Evolutionary conservation across 1,140 invertebrate genomes (phyloP).

Genomic region (Amphibalanus amphitrite): DNA sequence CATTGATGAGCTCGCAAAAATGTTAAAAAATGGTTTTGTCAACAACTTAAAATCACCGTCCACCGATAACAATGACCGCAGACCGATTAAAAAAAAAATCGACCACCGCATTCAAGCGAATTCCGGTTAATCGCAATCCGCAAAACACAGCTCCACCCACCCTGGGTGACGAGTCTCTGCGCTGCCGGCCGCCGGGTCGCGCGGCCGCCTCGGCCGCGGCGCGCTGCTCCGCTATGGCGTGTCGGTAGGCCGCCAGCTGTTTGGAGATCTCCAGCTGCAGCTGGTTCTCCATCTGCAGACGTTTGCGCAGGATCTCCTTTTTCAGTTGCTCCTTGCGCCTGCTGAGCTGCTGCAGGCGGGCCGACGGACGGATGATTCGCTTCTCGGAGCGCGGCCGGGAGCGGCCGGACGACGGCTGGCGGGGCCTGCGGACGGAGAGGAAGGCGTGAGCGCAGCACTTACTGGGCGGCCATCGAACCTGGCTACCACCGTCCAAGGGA

Average conservation of each 20-base stretch:
- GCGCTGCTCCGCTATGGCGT: not conserved
- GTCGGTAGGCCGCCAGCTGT: not conserved
- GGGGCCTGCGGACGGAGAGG: not conserved
- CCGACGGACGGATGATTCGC: slow-evolving; percentile 20
- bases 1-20: too few species aligned
- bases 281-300: slow-evolving; percentile 75
- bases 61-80: too few species aligned
- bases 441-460: not conserved
- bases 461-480: too few species aligned
- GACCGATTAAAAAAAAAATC: too few species aligned
- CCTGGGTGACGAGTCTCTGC: not conserved
- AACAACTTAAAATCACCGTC: too few species aligned
- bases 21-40: too few species aligned
- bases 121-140: too few species aligned
- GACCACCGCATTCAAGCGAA: too few species aligned
- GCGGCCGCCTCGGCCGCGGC: not conserved
- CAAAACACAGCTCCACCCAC: too few species aligned
- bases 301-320: slow-evolving; percentile 81
- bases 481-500: too few species aligned
- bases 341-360: slow-evolving; percentile 35
- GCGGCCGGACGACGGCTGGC: slow-evolving; percentile 22
- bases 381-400: slow-evolving; percentile 36
- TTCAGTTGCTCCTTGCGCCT: slow-evolving; percentile 81
- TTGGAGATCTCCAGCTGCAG: slow-evolving; percentile 33
- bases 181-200: not conserved